phyloP scores from a whole-genome alignment of 2,888 invertebrate species.

The Leptopilina syphax region DNA sequence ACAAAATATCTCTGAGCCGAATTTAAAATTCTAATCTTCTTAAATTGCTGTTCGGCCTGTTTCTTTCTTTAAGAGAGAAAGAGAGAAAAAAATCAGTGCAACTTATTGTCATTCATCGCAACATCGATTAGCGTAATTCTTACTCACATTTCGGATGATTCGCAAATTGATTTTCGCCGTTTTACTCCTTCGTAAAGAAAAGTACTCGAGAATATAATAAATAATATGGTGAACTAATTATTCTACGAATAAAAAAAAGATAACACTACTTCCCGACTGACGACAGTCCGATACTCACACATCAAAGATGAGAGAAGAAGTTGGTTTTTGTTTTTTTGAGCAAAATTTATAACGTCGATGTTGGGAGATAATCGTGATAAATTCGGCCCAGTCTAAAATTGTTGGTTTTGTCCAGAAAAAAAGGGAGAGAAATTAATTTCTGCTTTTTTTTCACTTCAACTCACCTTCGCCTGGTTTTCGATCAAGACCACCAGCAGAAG shows the following conservation, averaged over 20 bases:
- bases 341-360: not conserved
- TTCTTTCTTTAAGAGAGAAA: not conserved
- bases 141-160: constrained; percentile 33
- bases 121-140: constrained; percentile 33
- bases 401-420: constrained; percentile 13
- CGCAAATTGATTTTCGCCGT: not conserved
- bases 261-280: constrained; percentile 20
- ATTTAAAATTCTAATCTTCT: constrained; percentile 5
- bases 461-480: constrained; percentile 82
- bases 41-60: not conserved
- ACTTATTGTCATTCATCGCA: not conserved
- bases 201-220: constrained; percentile 21
- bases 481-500: constrained; percentile 85
- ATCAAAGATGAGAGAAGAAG: not conserved
- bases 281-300: constrained; percentile 34
- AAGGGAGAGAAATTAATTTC: not conserved
- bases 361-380: constrained; percentile 21
- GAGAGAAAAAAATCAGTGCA: constrained; percentile 1
- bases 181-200: constrained; percentile 3
- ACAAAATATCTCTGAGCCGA: constrained; percentile 27
- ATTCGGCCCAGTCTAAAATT: constrained; percentile 38
- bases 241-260: constrained; percentile 7
- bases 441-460: constrained; percentile 22
- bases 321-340: constrained; percentile 4
- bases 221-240: not conserved